Conservation (phyloP, 2,797 vertebrate genomes). For the Ambastaia sidthimunki region DNA sequence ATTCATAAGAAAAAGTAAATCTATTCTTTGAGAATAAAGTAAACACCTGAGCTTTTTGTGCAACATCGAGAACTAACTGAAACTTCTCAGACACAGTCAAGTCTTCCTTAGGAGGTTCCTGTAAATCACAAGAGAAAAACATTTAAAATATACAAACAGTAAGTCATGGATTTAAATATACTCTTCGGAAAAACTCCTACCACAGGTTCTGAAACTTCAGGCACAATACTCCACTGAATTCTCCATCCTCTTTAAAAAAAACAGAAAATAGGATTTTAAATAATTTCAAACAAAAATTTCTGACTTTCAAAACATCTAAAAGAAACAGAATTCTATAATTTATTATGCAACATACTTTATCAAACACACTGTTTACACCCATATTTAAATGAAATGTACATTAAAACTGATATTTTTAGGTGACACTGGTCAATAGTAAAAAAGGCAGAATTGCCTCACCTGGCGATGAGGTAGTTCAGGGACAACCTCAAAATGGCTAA, state of each 20-base stretch:
- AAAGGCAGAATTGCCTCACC: conserved; percentile 74
- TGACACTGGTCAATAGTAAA: background rate
- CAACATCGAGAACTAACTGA: conserved; percentile 96
- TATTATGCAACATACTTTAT: background rate
- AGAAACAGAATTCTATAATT: background rate
- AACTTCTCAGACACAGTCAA: conserved; percentile 98
- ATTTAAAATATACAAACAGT: background rate
- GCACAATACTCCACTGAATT: conserved; percentile 99
- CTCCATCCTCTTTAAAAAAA: conserved; percentile 90
- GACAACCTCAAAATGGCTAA: conserved; percentile 98
- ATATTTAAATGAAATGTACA: background rate
- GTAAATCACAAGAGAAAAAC: background rate
- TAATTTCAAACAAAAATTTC: too few species aligned
- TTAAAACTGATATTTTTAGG: background rate
- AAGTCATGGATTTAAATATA: background rate
- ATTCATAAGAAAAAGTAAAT: background rate
- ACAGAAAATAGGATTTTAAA: background rate
- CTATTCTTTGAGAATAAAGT: background rate
- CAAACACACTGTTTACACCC: background rate
- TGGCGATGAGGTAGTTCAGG: conserved; percentile 99
- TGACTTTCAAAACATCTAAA: background rate
- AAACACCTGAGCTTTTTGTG: conserved; percentile 96
- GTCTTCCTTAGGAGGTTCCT: conserved; percentile 95
- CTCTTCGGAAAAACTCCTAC: conserved; percentile 71
- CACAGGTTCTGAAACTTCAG: conserved; percentile 92